Conservation (phyloP, 2,888 invertebrate species). For the Cosmorhoe ocellata region DNA sequence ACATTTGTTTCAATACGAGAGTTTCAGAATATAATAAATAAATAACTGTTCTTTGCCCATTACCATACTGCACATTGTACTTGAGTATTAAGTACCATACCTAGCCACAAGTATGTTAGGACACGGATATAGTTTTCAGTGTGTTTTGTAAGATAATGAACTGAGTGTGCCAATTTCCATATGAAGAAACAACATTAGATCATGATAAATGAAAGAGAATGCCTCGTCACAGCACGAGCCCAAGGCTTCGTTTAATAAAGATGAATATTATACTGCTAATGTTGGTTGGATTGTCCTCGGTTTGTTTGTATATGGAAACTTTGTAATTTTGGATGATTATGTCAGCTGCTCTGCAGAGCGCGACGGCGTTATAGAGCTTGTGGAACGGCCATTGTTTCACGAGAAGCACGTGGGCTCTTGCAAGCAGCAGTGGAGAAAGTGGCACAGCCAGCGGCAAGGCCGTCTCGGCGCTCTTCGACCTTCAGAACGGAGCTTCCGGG, state of each 20-base stretch:
- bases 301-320: constrained; percentile 56
- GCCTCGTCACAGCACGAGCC: constrained; percentile 62
- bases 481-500: constrained; percentile 68
- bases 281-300: constrained; percentile 64
- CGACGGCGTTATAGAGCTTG: constrained; percentile 60
- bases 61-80: too few relatives aligned
- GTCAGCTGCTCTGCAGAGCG: constrained; percentile 68
- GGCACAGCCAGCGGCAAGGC: constrained; percentile 77
- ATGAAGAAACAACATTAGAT: constrained; percentile 25
- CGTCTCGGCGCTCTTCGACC: constrained; percentile 69
- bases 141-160: constrained; percentile 1
- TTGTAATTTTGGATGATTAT: constrained; percentile 69
- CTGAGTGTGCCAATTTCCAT: constrained; percentile 10
- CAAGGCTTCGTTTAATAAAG: constrained; percentile 70
- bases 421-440: constrained; percentile 69
- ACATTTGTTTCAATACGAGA: background rate
- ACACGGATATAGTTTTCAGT: background rate
- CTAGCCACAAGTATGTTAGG: background rate
- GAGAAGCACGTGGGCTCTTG: constrained; percentile 65
- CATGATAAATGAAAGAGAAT: constrained; percentile 63
- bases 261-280: constrained; percentile 59
- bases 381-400: constrained; percentile 64
- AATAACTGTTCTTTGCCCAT: too few relatives aligned
- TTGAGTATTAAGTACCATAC: too few relatives aligned
- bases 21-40: background rate